Conservation (phyloP, 2,888 invertebrate species). For the Caenorhabditis japonica region DNA sequence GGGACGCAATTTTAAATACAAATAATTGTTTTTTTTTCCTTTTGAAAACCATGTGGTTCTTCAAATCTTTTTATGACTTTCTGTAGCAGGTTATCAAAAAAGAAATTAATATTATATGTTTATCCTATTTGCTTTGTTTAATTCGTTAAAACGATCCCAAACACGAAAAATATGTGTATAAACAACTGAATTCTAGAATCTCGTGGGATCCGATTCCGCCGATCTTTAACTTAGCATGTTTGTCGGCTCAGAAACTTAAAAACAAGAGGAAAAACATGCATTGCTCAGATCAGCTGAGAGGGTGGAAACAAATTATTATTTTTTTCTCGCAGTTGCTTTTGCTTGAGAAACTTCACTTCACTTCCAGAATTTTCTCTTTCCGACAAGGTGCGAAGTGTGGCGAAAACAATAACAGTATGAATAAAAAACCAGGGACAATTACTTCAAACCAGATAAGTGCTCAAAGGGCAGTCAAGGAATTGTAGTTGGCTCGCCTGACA, state of each 20-base stretch:
- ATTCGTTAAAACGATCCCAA: conserved; percentile 22
- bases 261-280: neutral
- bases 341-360: too few relatives aligned
- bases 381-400: conserved; percentile 3
- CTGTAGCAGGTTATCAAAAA: conserved; percentile 42
- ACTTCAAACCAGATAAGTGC: neutral
- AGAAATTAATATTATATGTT: conserved; percentile 32
- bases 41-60: conserved; percentile 33
- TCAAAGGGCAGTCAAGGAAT: conserved; percentile 3
- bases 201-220: conserved; percentile 22
- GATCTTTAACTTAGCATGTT: conserved; percentile 44
- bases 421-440: neutral
- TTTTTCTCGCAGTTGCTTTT: conserved; percentile 3
- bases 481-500: conserved; percentile 1
- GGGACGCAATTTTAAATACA: conserved; percentile 36
- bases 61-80: conserved; percentile 34
- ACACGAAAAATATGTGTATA: conserved; percentile 17
- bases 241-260: conserved; percentile 18
- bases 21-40: conserved; percentile 19
- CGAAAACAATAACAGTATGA: conserved; percentile 3
- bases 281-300: conserved; percentile 22
- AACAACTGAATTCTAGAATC: conserved; percentile 29
- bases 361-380: conserved; percentile 7
- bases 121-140: conserved; percentile 13
- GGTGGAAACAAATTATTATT: conserved; percentile 21